Evolutionary conservation across 1,140 invertebrate species (phyloP), one percentile per base, ranked within the genome.

Genomic region (Bactericera cockerelli): DNA sequence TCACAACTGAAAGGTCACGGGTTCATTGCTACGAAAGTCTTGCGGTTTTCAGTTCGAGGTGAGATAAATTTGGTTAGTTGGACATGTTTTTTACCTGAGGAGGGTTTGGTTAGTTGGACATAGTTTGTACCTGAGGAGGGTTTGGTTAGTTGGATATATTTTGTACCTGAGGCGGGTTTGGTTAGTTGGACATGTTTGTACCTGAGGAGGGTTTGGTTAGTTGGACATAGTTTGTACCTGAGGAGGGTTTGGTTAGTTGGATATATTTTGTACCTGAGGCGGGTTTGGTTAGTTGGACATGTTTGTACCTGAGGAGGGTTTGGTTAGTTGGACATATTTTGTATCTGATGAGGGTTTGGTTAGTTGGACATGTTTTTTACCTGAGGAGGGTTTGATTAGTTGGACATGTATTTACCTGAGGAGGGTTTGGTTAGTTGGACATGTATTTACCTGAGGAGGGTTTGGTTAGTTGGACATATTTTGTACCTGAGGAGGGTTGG

Each of bases 191-290:
- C n/a, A 49, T 49, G 42, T 49, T 8, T 6, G n/a, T 49, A 49
- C 42, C 42, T 49, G n/a, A 10, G 42, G 42, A 49, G 42, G 42
- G 42, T 49, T 49, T 49, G 42, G 8, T 22, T 49, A 49, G n/a
- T 8, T 31, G 4, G 19, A 49, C n/a, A 49, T 49, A n/a, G n/a
- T n/a, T n/a, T 8, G 8, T 49, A 49, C 42, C 42, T 49, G n/a
- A 10, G 42, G 42, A 49, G 42, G 42, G 42, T 49, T 49, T 49
- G 42, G 8, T 22, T 49, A 49, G n/a, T 8, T 31, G 4, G 19
- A 49, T 8, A 49, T 49, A 16, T 49, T 8, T 6, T n/a, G n/a
- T 49, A 49, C 42, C 42, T 49, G n/a, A 10, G 42, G 42, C 6
- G 42, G 42, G 42, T 49, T 49, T 49, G 42, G 8, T 22, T 49